Evolutionary conservation across 2,888 invertebrate genomes (phyloP).

Genomic region (Drosophila merina): DNA sequence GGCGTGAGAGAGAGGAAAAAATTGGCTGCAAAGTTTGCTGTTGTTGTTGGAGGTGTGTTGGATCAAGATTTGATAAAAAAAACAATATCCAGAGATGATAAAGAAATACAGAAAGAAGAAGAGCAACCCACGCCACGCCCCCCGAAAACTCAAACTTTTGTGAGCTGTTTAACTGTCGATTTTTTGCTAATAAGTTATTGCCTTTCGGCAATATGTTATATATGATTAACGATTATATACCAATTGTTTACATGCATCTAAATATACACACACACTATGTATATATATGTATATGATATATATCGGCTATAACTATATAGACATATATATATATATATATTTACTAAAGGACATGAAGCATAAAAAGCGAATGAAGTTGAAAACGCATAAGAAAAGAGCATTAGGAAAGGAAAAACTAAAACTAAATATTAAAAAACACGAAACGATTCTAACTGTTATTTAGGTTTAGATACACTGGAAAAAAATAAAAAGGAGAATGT

Average conservation of each 20-base stretch:
- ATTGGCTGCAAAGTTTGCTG: conserved; percentile 49
- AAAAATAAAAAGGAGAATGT: conserved; percentile 13
- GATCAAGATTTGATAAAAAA: conserved; percentile 5
- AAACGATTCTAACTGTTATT: conserved; percentile 60
- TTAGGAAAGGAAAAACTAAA: conserved; percentile 4
- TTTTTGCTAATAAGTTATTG: conserved; percentile 79
- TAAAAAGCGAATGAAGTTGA: conserved; percentile 28
- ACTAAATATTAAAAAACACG: conserved; percentile 2
- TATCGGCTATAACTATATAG: conserved; percentile 15
- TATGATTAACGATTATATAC: conserved; percentile 38
- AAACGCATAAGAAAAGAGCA: conserved; percentile 8
- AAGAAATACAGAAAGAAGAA: not conserved
- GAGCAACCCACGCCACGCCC: conserved; percentile 15
- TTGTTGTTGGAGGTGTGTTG: conserved; percentile 20
- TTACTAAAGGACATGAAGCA: conserved; percentile 32
- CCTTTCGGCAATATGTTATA: conserved; percentile 34
- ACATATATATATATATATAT: conserved; percentile 23
- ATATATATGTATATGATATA: conserved; percentile 1
- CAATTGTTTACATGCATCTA: conserved; percentile 37
- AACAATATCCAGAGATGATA: conserved; percentile 12
- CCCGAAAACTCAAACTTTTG: conserved; percentile 42
- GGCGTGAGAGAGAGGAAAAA: conserved; percentile 17
- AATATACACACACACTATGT: conserved; percentile 21
- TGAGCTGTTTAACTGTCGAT: conserved; percentile 82
- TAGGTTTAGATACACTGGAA: conserved; percentile 57